phyloP scores from a whole-genome alignment of 2,888 invertebrate species.

The Vannuccia rotundouncinata region DNA sequence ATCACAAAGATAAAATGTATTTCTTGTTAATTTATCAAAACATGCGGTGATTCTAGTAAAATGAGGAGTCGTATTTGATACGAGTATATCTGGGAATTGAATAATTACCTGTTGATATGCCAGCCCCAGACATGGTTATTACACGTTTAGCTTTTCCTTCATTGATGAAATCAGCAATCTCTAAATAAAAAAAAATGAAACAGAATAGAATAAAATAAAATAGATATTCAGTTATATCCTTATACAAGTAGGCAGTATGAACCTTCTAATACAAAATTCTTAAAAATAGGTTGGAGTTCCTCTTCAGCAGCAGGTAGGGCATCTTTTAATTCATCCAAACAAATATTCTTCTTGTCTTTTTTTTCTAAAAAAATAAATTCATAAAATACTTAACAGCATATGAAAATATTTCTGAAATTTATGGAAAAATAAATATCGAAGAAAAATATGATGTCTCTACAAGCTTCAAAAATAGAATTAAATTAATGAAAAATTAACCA shows the following conservation, averaged over 20 bases:
- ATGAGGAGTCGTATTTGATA: no score
- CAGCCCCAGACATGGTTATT: constrained; percentile 88
- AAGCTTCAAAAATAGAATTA: neutral
- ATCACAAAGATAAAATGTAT: no score
- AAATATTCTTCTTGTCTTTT: neutral
- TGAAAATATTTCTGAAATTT: neutral
- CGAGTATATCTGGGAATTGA: no score
- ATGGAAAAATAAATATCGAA: neutral
- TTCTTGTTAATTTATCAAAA: no score
- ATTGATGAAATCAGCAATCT: constrained; percentile 72
- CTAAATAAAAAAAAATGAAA: constrained; percentile 35
- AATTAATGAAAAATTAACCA: neutral
- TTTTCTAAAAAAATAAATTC: neutral
- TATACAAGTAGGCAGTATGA: no score
- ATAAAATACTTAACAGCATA: neutral
- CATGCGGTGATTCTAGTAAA: no score
- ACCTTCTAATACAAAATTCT: neutral
- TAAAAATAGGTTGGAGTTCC: neutral
- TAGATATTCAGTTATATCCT: neutral
- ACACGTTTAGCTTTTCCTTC: constrained; percentile 72
- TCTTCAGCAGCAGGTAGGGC: neutral
- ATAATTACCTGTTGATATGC: constrained; percentile 91
- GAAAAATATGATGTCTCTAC: neutral
- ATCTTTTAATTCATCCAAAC: neutral
- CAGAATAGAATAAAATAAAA: neutral